phyloP scores from a whole-genome alignment of 1,140 invertebrate genomes.

The Teleogryllus occipitalis region DNA sequence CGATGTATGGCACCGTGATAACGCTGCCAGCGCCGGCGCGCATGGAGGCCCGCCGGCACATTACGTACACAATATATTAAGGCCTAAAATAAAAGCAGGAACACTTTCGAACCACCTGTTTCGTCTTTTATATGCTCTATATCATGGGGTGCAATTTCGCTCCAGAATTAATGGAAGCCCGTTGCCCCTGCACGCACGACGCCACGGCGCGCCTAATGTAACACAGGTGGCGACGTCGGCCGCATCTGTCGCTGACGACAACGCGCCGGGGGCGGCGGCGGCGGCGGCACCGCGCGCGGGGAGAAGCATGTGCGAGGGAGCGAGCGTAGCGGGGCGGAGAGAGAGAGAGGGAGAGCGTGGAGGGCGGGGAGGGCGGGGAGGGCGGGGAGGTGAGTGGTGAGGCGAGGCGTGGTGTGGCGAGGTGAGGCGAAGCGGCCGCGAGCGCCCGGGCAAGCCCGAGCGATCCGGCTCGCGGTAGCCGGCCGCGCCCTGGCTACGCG shows the following conservation, averaged over 20 bases:
- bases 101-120: background rate
- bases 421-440: no score
- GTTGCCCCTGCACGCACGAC: background rate
- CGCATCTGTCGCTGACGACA: background rate
- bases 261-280: background rate
- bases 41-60: background rate
- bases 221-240: background rate
- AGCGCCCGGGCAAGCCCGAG: no score
- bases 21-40: no score
- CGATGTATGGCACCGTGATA: no score
- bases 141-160: background rate
- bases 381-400: no score
- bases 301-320: no score
- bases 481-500: no score
- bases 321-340: no score
- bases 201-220: background rate
- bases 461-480: no score
- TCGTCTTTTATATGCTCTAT: background rate
- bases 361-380: no score
- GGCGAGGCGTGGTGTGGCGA: no score
- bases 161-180: background rate
- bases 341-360: no score
- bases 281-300: background rate
- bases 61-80: slow-evolving; percentile 1
- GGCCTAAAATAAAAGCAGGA: background rate